phyloP scores from a whole-genome alignment of 1,140 invertebrate species.

The Saccostrea glomerata region DNA sequence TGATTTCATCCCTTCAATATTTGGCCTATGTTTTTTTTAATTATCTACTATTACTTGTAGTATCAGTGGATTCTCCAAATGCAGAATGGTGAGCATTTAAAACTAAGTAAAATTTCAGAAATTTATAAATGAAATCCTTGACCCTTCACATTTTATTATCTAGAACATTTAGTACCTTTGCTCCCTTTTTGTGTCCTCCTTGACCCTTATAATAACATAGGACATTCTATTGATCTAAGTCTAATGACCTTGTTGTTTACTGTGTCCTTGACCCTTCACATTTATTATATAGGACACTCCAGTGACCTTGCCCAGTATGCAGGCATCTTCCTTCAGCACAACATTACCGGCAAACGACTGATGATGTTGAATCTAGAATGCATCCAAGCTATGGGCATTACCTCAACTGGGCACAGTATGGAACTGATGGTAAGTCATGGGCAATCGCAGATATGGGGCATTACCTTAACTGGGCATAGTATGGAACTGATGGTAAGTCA shows the following conservation, averaged over 20 bases:
- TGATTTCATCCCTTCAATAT: not conserved
- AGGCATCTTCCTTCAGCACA: slow-evolving; percentile 75
- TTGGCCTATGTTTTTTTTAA: not conserved
- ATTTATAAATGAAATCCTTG: too few relatives aligned
- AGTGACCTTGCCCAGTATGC: slow-evolving; percentile 76
- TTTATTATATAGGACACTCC: slow-evolving; percentile 58
- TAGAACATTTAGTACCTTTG: slow-evolving; percentile 56
- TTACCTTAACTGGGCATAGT: slow-evolving; percentile 76
- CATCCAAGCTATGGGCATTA: slow-evolving; percentile 76
- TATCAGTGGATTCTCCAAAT: slow-evolving; percentile 72
- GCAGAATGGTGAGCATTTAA: slow-evolving; percentile 60
- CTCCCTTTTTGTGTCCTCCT: too few relatives aligned
- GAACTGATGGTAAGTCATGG: slow-evolving; percentile 73
- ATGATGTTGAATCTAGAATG: slow-evolving; percentile 74
- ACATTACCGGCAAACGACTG: slow-evolving; percentile 77
- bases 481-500: slow-evolving; percentile 74
- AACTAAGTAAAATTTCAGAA: not conserved
- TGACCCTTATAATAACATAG: too few relatives aligned
- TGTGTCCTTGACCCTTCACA: not conserved
- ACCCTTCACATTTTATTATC: too few relatives aligned
- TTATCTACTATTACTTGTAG: slow-evolving; percentile 59
- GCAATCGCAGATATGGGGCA: slow-evolving; percentile 74
- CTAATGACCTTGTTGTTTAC: not conserved
- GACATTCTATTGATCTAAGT: too few relatives aligned
- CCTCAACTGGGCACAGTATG: slow-evolving; percentile 76